These are phyloP conservation scores for Protosalanx chinensis DNA, from an alignment of 2,797 vertebrate species.

Conservation along the genomic window DNA sequence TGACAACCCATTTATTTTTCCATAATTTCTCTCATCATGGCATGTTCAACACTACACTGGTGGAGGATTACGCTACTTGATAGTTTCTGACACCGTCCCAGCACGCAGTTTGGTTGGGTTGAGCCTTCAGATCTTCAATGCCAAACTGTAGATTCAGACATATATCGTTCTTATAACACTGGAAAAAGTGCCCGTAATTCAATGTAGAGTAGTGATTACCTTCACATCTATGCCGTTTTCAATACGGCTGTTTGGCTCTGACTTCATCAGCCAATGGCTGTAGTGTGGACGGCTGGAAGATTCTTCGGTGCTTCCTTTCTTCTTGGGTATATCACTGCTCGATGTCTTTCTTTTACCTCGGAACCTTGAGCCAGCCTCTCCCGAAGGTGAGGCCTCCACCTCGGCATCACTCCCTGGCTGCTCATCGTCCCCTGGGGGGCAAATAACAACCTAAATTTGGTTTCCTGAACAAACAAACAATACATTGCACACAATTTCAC, in stretches of 20 bases:
- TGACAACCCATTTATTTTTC: not conserved
- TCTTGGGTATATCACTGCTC: conserved; percentile 31
- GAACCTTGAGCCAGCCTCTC: conserved; percentile 13
- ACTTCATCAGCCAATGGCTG: conserved; percentile 92
- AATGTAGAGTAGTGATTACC: conserved; percentile 60
- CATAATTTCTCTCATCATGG: too few relatives aligned
- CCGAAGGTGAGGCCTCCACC: conserved; percentile 14
- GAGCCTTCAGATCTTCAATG: conserved; percentile 89
- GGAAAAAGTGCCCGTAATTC: too few relatives aligned
- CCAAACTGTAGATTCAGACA: conserved; percentile 79
- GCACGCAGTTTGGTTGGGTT: conserved; percentile 84
- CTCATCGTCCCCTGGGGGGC: conserved; percentile 34
- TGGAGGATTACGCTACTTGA: conserved; percentile 73
- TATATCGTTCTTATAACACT: not conserved
- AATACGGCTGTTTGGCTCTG: conserved; percentile 91
- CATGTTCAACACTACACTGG: too few relatives aligned
- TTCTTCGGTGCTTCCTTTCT: conserved; percentile 39
- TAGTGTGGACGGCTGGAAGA: conserved; percentile 30
- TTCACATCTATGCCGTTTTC: conserved; percentile 92
- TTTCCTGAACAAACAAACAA: not conserved
- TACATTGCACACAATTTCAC: not conserved
- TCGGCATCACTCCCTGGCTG: conserved; percentile 5
- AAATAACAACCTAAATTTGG: not conserved
- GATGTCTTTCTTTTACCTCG: conserved; percentile 54
- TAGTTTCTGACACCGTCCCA: conserved; percentile 98